phyloP scores from a whole-genome alignment of 2,888 invertebrate genomes.

The Cordylochernes scorpioides region DNA sequence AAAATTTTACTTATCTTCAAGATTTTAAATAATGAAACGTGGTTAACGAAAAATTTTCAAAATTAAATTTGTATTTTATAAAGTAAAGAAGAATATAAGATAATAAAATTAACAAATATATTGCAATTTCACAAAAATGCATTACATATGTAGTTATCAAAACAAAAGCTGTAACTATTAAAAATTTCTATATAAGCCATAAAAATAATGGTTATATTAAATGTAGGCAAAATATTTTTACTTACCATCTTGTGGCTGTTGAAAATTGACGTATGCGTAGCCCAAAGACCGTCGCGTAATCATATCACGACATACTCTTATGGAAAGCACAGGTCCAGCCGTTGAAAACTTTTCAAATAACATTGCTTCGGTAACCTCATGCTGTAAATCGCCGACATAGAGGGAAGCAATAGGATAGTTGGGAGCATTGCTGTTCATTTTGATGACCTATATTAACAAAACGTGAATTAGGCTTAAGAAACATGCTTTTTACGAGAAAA shows the following conservation, averaged over 20 bases:
- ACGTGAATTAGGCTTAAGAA: no score
- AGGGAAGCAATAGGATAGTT: slow-evolving; percentile 58
- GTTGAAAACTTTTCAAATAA: slow-evolving; percentile 97
- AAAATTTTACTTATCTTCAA: no score
- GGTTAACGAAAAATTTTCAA: no score
- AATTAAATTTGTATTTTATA: no score
- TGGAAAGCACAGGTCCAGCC: slow-evolving; percentile 91
- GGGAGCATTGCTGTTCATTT: slow-evolving; percentile 16
- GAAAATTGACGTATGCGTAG: slow-evolving; percentile 99
- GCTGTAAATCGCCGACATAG: slow-evolving; percentile 95
- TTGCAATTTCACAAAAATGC: background rate
- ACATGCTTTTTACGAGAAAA: no score
- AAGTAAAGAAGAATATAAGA: no score
- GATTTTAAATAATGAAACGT: no score
- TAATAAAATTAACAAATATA: no score
- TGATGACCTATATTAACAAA: no score
- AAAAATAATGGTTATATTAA: no score
- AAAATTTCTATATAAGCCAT: no score
- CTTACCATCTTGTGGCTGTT: slow-evolving; percentile 96
- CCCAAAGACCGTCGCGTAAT: slow-evolving; percentile 89
- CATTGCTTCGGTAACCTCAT: slow-evolving; percentile 94
- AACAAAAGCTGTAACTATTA: no score
- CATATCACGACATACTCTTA: slow-evolving; percentile 94
- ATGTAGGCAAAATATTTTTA: slow-evolving; percentile 1
- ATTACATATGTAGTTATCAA: background rate